These are phyloP conservation scores for Eclectus roratus DNA, from an alignment of 2,113 vertebrate species.

Conservation along the genomic window DNA sequence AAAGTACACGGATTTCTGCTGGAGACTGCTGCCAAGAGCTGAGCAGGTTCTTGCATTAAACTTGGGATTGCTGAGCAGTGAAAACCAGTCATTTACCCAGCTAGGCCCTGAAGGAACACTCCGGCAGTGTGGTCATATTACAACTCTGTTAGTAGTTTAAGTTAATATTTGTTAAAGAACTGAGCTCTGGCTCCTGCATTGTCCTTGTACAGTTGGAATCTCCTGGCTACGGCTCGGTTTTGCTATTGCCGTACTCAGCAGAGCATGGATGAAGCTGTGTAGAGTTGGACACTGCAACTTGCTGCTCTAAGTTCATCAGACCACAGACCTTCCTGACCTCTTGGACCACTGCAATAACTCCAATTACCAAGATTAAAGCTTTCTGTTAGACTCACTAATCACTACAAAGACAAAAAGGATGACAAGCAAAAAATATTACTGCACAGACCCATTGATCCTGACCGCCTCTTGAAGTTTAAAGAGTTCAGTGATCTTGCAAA, in stretches of 20 bases:
- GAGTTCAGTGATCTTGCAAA: slow-evolving; percentile 61
- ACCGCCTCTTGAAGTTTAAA: slow-evolving; percentile 54
- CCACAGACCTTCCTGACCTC: neutral
- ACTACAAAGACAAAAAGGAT: neutral
- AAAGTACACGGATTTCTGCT: neutral
- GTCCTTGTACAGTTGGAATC: neutral
- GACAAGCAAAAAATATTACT: neutral
- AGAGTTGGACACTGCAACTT: neutral
- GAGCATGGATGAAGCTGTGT: neutral
- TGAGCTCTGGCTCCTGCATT: neutral
- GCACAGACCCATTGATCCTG: slow-evolving; percentile 19
- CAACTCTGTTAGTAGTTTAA: neutral
- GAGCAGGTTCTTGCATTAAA: neutral
- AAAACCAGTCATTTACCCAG: neutral
- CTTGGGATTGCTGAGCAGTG: neutral
- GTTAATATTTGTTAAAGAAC: neutral
- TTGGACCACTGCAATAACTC: neutral
- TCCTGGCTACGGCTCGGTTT: neutral
- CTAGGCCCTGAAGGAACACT: neutral
- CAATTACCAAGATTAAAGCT: slow-evolving; percentile 36
- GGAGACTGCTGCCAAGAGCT: neutral
- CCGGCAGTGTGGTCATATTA: accelerated
- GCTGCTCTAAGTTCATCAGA: neutral
- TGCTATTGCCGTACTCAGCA: accelerated
- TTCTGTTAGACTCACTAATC: neutral